Percentiles rank a stretch among this genome's conserved stretches.
Conservation (phyloP, 1,140 invertebrate genomes). For the Pseudomyrmex flavicornis region DNA sequence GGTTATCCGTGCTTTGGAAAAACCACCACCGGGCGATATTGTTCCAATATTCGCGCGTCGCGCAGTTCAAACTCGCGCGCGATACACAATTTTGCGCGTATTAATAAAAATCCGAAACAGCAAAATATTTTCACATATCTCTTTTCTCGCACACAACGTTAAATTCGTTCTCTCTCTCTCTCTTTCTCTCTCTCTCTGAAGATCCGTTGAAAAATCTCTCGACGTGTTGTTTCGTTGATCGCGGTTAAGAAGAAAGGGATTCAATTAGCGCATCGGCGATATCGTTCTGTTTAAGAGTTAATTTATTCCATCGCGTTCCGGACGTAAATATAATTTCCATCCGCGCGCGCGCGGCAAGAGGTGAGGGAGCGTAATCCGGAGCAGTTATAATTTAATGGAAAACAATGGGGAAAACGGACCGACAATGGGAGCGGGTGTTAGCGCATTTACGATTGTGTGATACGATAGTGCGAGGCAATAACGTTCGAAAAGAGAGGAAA, state of each 20-base stretch:
- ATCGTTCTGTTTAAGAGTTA: constrained; percentile 30
- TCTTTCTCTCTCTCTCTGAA: background rate
- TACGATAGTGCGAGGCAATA: constrained; percentile 52
- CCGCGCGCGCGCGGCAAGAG: constrained; percentile 3
- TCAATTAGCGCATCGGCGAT: constrained; percentile 12
- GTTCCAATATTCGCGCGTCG: constrained; percentile 3
- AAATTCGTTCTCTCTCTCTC: background rate
- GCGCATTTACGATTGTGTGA: constrained; percentile 56
- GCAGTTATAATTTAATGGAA: constrained; percentile 61
- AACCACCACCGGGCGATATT: background rate
- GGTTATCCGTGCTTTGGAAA: background rate
- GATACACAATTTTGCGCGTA: background rate
- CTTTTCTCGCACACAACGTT: background rate
- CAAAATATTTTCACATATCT: too few relatives aligned
- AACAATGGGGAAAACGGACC: constrained; percentile 50
- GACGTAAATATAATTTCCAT: constrained; percentile 49
- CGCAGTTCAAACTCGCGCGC: background rate
- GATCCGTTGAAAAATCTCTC: background rate
- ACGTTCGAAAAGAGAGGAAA: constrained; percentile 15
- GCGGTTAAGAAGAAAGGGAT: background rate
- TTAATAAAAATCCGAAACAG: background rate
- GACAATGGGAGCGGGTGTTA: constrained; percentile 42
- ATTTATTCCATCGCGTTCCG: constrained; percentile 35
- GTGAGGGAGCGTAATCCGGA: constrained; percentile 31
- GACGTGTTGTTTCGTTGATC: background rate